These are phyloP conservation scores for Rhagium mordax DNA, from an alignment of 2,888 invertebrate genomes.

Conservation along the genomic window DNA sequence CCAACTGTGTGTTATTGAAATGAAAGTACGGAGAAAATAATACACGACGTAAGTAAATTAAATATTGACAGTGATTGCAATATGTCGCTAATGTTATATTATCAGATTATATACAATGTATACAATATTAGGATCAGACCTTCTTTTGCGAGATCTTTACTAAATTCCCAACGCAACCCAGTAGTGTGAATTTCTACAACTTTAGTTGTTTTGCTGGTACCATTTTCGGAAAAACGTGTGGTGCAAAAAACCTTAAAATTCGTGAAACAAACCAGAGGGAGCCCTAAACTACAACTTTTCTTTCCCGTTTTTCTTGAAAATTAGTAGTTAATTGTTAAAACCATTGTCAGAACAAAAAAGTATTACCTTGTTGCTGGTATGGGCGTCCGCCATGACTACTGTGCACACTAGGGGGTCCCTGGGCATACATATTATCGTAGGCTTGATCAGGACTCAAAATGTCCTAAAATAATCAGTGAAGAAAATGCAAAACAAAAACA, in stretches of 20 bases:
- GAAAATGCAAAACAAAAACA: slow-evolving; percentile 66
- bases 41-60: too few species aligned
- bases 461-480: slow-evolving; percentile 77
- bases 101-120: too few species aligned
- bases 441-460: slow-evolving; percentile 93
- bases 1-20: too few species aligned
- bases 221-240: not conserved
- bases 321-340: slow-evolving; percentile 33
- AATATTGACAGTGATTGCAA: too few species aligned
- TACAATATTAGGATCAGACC: too few species aligned
- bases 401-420: slow-evolving; percentile 90
- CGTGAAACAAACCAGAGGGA: not conserved
- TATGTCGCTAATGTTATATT: too few species aligned
- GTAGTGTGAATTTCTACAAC: too few species aligned
- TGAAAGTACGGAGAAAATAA: too few species aligned
- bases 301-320: slow-evolving; percentile 16
- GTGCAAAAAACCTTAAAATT: not conserved
- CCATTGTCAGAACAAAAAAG: not conserved
- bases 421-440: slow-evolving; percentile 94
- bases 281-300: not conserved
- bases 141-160: too few species aligned
- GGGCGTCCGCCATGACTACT: slow-evolving; percentile 84
- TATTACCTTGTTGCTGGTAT: slow-evolving; percentile 89
- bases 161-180: too few species aligned
- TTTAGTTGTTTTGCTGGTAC: too few species aligned